phyloP scores from a whole-genome alignment of 2,113 vertebrate species.

The Caranx melampygus region DNA sequence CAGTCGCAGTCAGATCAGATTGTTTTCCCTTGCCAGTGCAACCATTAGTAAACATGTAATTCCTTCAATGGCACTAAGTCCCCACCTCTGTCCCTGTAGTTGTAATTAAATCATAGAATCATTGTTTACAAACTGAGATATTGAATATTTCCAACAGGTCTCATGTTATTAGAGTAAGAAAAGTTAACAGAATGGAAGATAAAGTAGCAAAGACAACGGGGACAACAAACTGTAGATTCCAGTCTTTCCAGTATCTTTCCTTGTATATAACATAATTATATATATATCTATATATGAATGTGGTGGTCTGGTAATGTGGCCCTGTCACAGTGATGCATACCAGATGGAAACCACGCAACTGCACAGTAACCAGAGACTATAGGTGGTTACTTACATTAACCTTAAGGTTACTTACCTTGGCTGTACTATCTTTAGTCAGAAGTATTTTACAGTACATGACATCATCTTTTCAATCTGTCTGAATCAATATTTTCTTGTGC shows the following conservation, averaged over 20 bases:
- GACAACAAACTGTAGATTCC: background rate
- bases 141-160: constrained; percentile 69
- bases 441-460: background rate
- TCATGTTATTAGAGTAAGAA: constrained; percentile 52
- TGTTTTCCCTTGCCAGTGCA: constrained; percentile 54
- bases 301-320: constrained; percentile 17
- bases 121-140: constrained; percentile 70
- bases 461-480: background rate
- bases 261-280: no score
- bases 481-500: background rate
- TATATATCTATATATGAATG: no score
- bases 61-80: constrained; percentile 1
- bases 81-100: constrained; percentile 48
- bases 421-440: background rate
- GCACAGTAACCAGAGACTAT: background rate
- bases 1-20: constrained; percentile 39
- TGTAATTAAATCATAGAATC: constrained; percentile 74
- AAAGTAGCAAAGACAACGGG: background rate
- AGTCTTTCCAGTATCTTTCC: background rate
- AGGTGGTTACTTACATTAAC: background rate
- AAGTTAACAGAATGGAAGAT: background rate
- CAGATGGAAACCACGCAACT: constrained; percentile 29
- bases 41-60: constrained; percentile 59
- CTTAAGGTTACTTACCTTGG: background rate
- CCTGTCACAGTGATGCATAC: constrained; percentile 23